phyloP scores from a whole-genome alignment of 2,113 vertebrate species.

The Thunnus thynnus region DNA sequence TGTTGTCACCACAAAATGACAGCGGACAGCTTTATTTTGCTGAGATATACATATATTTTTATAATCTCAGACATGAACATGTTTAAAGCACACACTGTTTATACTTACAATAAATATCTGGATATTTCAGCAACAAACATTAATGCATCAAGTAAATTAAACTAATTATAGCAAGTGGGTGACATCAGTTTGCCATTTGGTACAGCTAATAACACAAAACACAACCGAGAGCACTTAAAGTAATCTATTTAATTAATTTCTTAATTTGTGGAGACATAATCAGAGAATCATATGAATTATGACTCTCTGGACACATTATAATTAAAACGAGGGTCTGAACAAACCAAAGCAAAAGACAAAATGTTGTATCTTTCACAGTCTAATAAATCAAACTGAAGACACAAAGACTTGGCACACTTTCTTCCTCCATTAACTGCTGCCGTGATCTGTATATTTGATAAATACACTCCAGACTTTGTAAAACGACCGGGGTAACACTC shows the following conservation, averaged over 20 bases:
- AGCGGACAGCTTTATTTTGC: too few species aligned
- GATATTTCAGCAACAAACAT: background rate
- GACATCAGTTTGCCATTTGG: too few species aligned
- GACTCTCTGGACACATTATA: background rate
- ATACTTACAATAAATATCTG: too few species aligned
- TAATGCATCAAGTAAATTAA: background rate
- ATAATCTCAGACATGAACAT: too few species aligned
- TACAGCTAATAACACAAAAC: too few species aligned
- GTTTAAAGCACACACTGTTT: too few species aligned
- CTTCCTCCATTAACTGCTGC: background rate
- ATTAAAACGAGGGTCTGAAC: background rate
- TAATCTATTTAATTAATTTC: too few species aligned
- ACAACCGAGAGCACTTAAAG: too few species aligned
- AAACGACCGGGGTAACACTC: slow-evolving; percentile 26
- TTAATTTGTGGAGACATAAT: background rate
- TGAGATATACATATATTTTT: too few species aligned
- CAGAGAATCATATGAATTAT: background rate
- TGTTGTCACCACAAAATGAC: too few species aligned
- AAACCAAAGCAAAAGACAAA: background rate
- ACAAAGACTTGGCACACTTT: background rate
- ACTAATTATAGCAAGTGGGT: background rate
- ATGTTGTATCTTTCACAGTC: background rate
- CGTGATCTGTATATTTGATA: background rate
- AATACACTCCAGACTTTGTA: background rate
- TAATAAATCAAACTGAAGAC: background rate